phyloP scores from a whole-genome alignment of 2,888 invertebrate genomes.

The Pilophorus perplexus region DNA sequence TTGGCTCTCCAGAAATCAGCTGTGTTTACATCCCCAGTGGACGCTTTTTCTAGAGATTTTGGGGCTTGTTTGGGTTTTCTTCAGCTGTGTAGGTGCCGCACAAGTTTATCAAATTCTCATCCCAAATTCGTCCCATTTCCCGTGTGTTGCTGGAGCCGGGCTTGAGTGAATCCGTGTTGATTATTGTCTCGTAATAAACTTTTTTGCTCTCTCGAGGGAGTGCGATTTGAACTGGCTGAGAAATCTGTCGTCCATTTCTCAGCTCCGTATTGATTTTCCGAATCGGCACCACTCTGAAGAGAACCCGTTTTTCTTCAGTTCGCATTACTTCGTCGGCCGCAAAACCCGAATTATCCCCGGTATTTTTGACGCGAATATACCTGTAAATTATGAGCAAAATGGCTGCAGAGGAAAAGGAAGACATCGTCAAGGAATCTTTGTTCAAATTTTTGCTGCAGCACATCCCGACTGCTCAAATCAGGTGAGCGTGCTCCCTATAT shows the following conservation, averaged over 20 bases:
- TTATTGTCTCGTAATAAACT: not conserved
- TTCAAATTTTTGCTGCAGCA: constrained; percentile 77
- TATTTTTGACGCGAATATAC: not conserved
- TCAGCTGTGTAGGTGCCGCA: too few species aligned
- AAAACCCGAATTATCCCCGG: not conserved
- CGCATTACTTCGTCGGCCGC: not conserved
- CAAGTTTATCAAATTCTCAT: too few species aligned
- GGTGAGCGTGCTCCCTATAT: constrained; percentile 51
- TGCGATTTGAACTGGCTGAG: too few species aligned
- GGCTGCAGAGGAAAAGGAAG: constrained; percentile 59
- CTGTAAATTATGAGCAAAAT: constrained; percentile 31
- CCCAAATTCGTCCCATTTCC: not conserved
- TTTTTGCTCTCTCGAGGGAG: too few species aligned
- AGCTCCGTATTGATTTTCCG: constrained; percentile 24
- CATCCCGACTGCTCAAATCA: constrained; percentile 76
- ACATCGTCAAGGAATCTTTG: constrained; percentile 75
- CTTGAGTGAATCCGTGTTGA: not conserved
- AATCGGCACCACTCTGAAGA: too few species aligned
- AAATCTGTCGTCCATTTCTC: constrained; percentile 24
- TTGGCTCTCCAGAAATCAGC: too few species aligned
- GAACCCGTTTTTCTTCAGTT: too few species aligned
- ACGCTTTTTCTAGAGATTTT: not conserved
- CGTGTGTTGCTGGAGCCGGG: not conserved
- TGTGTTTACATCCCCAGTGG: constrained; percentile 23
- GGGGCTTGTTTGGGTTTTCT: too few species aligned